Evolutionary conservation across 1,140 invertebrate species (phyloP), one percentile per base, ranked within the genome.

Genomic region (Caenorhabditis remanei): DNA sequence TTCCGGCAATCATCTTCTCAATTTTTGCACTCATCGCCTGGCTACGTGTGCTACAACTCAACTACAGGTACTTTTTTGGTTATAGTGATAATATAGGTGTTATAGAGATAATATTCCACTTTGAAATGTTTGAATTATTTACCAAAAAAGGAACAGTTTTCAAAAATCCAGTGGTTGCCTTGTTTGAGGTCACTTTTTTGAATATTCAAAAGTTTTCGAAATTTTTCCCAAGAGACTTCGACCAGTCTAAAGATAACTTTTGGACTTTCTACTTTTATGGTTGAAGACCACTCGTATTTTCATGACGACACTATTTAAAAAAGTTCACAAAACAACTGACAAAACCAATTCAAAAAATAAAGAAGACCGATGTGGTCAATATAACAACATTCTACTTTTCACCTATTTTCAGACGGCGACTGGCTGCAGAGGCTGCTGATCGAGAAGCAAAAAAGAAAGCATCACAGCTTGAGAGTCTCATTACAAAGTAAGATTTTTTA

Each of bases 361-460:
- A 63, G n/a, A 63, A 63, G 61, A 63, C 11, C 0, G 19, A 11
- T 32, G n/a, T 61, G n/a, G 56, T 19, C 56, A 21, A 61, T n/a
- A 21, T 61, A 61, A n/a, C 16, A 61, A 21, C 19, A 32, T 32
- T 32, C 65, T 46, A n/a, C 13, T 50, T 79, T 24, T 53, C 14
- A 24, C 13, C 24, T 32, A 32, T 48, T 79, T 79, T 4, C 71
- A 79, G 71, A 79, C 71, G 71, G 9, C 71, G 71, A 24, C 13
- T 48, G n/a, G 71, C 71, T 24, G 46, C 71, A 32, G 71, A 79
- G 46, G 71, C 71, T 46, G 71, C 71, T 79, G 71, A 50, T 19
- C 43, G 71, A 50, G 71, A 79, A 79, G 43, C 71, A 50, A 79
- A 79, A 79, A 79, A 79, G 71, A 79, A 79, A 46, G 71, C 71